Evolutionary conservation across 92 coral and sea anemone species (phyloP), one percentile per base, ranked within the genome.

Genomic region (Epizoanthus stellaris): DNA sequence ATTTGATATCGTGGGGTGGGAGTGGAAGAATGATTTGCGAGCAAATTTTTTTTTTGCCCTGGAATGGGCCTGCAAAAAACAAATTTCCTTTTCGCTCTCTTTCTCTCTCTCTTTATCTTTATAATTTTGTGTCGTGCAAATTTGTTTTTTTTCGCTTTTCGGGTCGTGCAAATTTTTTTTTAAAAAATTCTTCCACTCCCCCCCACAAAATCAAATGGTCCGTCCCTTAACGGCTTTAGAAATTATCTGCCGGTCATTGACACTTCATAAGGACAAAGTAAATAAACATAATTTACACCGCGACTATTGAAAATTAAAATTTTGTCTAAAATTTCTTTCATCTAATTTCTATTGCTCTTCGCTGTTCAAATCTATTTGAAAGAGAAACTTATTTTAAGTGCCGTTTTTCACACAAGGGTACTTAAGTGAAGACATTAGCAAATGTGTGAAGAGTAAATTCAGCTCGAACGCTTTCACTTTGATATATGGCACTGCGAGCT

Each of bases 261-360:
- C 73, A 68, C 17, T 40, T 68, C 73, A 25, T 68, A 68, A 68
- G 73, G 11, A 43, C 73, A 68, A 34, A 8, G 73, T 6, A 68
- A 68, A 68, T 43, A 68, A 68, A 8, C 13, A 19, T 20, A 68
- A 68, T 38, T 68, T 68, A 68, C 73, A 68, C 73, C 49, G 43
- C 73, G 3, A 68, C 73, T 13, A 68, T 68, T 68, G 73, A 38
- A 68, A 68, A 68, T 68, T 68, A 34, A 68, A 68, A 36, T 68
- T 68, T 38, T 19, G 3, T 20, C 34, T 14, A 34, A 43, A 34
- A 34, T 13, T 39, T 68, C 49, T 68, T 68, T 68, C 52, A 68
- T 13, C 73, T 38, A 68, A 68, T 68, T 36, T 68, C 17, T 68
- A 38, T 68, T 14, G 73, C 12, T 68, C 30, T 34, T 36, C 17